phyloP scores from a whole-genome alignment of 2,797 vertebrate species.

The Microctenopoma stevenorrisi region DNA sequence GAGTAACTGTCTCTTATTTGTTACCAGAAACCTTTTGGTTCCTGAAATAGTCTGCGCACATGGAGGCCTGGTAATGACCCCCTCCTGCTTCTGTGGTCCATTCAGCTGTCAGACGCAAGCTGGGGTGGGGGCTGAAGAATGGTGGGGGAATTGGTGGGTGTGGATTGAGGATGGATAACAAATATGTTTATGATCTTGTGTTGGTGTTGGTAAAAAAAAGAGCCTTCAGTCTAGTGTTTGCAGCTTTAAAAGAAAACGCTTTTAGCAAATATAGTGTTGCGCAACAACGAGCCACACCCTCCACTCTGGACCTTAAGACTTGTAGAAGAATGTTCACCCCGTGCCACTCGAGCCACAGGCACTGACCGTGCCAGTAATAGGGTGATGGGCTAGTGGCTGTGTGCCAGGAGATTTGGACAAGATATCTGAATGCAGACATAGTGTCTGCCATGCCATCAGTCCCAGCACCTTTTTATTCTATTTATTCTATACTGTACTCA shows the following conservation, averaged over 20 bases:
- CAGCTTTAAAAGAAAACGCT: conserved; percentile 57
- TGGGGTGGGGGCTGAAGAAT: conserved; percentile 38
- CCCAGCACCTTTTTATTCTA: conserved; percentile 15
- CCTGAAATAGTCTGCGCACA: conserved; percentile 69
- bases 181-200: conserved; percentile 54
- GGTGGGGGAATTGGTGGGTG: conserved; percentile 24
- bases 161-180: conserved; percentile 59
- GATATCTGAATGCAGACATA: conserved; percentile 61
- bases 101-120: conserved; percentile 70
- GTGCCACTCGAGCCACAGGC: conserved; percentile 60
- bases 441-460: conserved; percentile 42
- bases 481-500: conserved; percentile 12
- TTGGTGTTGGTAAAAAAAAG: conserved; percentile 48
- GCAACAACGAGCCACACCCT: conserved; percentile 62
- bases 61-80: conserved; percentile 47
- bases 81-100: conserved; percentile 35
- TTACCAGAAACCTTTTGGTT: conserved; percentile 71
- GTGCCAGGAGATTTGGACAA: conserved; percentile 62
- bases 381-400: conserved; percentile 56
- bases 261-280: conserved; percentile 77
- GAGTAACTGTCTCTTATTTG: conserved; percentile 58
- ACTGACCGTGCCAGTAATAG: conserved; percentile 62
- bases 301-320: conserved; percentile 63
- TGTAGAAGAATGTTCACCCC: conserved; percentile 74
- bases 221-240: conserved; percentile 36